A percentile compares a stretch with the other conserved stretches of the same genome.
Evolutionary conservation across 2,797 vertebrate species (phyloP).

Genomic region (Macropus fuliginosus): DNA sequence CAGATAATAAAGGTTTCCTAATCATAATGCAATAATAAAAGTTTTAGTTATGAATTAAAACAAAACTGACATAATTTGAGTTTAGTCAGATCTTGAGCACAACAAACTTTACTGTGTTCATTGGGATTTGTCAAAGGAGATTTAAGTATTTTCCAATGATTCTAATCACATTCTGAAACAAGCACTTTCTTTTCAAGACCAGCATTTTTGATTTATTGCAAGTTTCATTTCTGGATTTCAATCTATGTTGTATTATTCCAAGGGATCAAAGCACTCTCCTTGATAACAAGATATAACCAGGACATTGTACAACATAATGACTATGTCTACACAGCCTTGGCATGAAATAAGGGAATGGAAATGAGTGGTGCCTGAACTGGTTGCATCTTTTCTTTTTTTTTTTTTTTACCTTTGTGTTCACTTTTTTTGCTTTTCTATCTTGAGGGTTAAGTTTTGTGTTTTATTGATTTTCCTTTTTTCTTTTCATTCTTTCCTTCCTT

Average conservation of each 20-base stretch:
- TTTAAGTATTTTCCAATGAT: neutral
- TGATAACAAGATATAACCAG: slow-evolving; percentile 38
- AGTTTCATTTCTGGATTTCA: slow-evolving; percentile 43
- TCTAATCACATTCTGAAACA: neutral
- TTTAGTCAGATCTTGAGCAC: neutral
- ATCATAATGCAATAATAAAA: slow-evolving; percentile 11
- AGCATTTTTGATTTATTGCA: neutral
- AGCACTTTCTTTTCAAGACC: slow-evolving; percentile 17
- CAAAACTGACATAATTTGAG: slow-evolving; percentile 18
- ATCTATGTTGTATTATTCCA: slow-evolving; percentile 29
- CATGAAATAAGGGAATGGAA: slow-evolving; percentile 12
- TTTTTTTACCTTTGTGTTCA: neutral
- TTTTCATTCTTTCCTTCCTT: neutral
- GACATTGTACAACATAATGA: slow-evolving; percentile 42
- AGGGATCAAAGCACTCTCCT: slow-evolving; percentile 43
- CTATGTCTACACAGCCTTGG: slow-evolving; percentile 17
- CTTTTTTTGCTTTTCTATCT: neutral
- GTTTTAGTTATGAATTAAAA: slow-evolving; percentile 39
- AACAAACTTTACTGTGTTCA: neutral
- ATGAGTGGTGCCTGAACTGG: neutral
- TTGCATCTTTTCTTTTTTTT: neutral
- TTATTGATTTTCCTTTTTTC: neutral
- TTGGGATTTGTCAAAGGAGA: neutral
- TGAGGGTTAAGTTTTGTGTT: neutral
- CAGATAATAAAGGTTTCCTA: slow-evolving; percentile 40